Conservation (phyloP, 1,140 invertebrate genomes). For the Meloidogyne chitwoodi region DNA sequence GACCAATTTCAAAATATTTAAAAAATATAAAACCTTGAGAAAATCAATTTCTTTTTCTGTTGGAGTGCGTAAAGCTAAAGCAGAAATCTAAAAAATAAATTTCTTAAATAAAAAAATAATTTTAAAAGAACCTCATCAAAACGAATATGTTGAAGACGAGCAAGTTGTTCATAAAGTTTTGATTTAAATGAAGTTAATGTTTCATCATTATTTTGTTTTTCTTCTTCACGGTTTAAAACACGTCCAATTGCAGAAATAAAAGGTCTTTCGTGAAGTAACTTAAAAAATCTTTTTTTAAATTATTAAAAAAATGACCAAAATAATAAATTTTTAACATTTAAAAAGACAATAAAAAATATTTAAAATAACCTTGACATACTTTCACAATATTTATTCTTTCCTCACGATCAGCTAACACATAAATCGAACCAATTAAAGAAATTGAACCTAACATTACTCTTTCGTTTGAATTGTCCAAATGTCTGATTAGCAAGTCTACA, state of each 20-base stretch:
- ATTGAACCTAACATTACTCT: constrained; percentile 20
- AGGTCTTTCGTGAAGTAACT: constrained; percentile 39
- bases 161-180: constrained; percentile 32
- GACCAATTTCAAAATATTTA: background rate
- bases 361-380: constrained; percentile 1
- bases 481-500: constrained; percentile 42
- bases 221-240: constrained; percentile 4
- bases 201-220: background rate
- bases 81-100: constrained; percentile 13
- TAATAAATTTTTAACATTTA: too few species aligned
- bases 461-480: constrained; percentile 48
- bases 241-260: constrained; percentile 40
- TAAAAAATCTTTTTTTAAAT: constrained; percentile 12
- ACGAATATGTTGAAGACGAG: constrained; percentile 37
- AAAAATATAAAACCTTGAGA: constrained; percentile 22
- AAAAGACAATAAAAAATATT: background rate
- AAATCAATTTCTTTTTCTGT: constrained; percentile 38
- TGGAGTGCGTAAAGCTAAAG: constrained; percentile 24
- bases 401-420: constrained; percentile 23
- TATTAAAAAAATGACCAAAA: background rate
- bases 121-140: constrained; percentile 28
- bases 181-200: constrained; percentile 10
- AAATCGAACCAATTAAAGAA: constrained; percentile 18
- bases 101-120: background rate
- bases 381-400: constrained; percentile 34